These are phyloP conservation scores for Enteromius trimaculatus DNA, from an alignment of 2,797 vertebrate genomes.

Conservation along the genomic window DNA sequence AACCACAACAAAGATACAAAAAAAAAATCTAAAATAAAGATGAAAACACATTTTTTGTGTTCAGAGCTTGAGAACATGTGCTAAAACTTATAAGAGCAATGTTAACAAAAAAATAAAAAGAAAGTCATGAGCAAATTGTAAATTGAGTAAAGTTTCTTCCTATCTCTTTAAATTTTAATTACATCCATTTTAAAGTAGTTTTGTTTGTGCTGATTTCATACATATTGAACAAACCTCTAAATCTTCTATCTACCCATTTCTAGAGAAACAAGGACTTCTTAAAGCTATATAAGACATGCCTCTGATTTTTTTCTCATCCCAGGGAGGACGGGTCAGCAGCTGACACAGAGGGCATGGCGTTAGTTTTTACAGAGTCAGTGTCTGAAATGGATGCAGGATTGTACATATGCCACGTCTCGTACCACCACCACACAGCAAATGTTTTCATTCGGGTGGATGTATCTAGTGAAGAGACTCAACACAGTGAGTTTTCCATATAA, in stretches of 20 bases:
- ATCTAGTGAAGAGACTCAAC: constrained; percentile 45
- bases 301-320: constrained; percentile 11
- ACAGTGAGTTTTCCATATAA: constrained; percentile 63
- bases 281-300: neutral
- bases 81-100: neutral
- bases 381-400: constrained; percentile 65
- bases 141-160: neutral
- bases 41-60: neutral
- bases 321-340: constrained; percentile 70
- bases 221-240: neutral
- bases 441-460: constrained; percentile 73
- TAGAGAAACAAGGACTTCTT: neutral
- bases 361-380: constrained; percentile 66
- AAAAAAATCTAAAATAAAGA: neutral
- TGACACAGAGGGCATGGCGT: constrained; percentile 56
- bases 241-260: neutral
- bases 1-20: neutral
- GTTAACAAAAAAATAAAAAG: neutral
- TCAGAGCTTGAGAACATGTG: neutral
- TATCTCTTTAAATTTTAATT: neutral
- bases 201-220: neutral
- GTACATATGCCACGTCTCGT: constrained; percentile 73
- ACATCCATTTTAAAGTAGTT: neutral
- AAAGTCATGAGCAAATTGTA: neutral
- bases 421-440: constrained; percentile 70